Conservation (phyloP, 2,797 vertebrate species). For the Peromyscus nudipes region DNA sequence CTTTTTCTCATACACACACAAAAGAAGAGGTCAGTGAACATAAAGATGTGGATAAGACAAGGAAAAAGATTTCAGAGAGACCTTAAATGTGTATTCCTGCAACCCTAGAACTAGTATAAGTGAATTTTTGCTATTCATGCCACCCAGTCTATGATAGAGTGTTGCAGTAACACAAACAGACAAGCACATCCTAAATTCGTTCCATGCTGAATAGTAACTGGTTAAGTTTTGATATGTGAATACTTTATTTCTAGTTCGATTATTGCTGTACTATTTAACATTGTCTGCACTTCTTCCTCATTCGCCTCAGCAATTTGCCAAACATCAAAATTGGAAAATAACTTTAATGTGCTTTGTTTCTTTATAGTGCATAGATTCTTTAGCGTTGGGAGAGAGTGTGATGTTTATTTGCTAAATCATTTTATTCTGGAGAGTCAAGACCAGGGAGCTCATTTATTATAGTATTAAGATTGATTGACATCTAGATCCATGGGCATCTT, state of each 20-base stretch:
- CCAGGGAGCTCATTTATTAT: not conserved
- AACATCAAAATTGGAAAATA: conserved; percentile 33
- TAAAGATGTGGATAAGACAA: not conserved
- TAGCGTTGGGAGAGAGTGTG: conserved; percentile 31
- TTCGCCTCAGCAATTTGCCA: conserved; percentile 62
- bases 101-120: not conserved
- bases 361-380: conserved; percentile 37
- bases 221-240: not conserved
- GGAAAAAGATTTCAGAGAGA: not conserved
- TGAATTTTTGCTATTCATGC: not conserved
- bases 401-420: conserved; percentile 31
- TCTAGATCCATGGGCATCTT: not conserved
- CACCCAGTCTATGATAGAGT: not conserved
- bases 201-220: not conserved
- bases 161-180: not conserved
- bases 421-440: conserved; percentile 50
- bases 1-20: too few species aligned
- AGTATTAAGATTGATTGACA: conserved; percentile 31
- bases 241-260: conserved; percentile 63
- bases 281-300: conserved; percentile 64
- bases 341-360: conserved; percentile 67
- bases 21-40: not conserved
- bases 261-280: conserved; percentile 51
- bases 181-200: not conserved
- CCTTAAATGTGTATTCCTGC: not conserved